Evolutionary conservation across 2,888 invertebrate species (phyloP).

Genomic region (Andrena trimmerana): DNA sequence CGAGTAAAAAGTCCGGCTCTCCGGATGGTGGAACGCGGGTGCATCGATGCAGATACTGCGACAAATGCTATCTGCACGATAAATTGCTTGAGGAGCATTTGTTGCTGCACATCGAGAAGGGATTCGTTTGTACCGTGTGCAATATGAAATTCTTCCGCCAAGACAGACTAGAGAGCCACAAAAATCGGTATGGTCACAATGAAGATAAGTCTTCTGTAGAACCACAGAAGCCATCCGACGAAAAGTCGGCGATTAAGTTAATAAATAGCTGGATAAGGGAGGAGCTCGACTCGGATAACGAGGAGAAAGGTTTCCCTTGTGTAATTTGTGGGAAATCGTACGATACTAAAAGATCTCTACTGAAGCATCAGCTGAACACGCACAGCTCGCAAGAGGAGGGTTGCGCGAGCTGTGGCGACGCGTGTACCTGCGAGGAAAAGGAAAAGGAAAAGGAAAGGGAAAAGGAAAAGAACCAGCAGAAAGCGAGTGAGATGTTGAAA

Average conservation of each 20-base stretch:
- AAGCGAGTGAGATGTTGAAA: slow-evolving; percentile 63
- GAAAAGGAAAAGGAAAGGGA: neutral
- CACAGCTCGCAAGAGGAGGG: slow-evolving; percentile 63
- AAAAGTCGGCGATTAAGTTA: slow-evolving; percentile 77
- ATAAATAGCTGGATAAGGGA: slow-evolving; percentile 80
- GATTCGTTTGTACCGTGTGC: slow-evolving; percentile 74
- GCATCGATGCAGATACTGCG: slow-evolving; percentile 68
- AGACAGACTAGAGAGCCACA: slow-evolving; percentile 74
- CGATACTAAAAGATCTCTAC: slow-evolving; percentile 77
- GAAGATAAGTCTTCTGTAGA: slow-evolving; percentile 58
- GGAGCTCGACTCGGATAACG: slow-evolving; percentile 78
- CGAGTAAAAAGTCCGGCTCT: slow-evolving; percentile 42
- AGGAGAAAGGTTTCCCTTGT: slow-evolving; percentile 78
- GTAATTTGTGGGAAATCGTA: slow-evolving; percentile 78
- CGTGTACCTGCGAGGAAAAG: slow-evolving; percentile 63
- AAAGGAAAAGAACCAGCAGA: slow-evolving; percentile 52
- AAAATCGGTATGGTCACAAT: slow-evolving; percentile 69
- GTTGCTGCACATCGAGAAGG: slow-evolving; percentile 68
- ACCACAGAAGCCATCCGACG: slow-evolving; percentile 73
- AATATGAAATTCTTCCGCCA: slow-evolving; percentile 76
- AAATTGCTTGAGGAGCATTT: slow-evolving; percentile 69
- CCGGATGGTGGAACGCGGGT: slow-evolving; percentile 25
- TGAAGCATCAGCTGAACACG: slow-evolving; percentile 73
- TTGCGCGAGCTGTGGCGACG: slow-evolving; percentile 54
- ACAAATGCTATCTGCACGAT: slow-evolving; percentile 62